phyloP scores from a whole-genome alignment of 2,888 invertebrate species.

The Mythimna ferrago region DNA sequence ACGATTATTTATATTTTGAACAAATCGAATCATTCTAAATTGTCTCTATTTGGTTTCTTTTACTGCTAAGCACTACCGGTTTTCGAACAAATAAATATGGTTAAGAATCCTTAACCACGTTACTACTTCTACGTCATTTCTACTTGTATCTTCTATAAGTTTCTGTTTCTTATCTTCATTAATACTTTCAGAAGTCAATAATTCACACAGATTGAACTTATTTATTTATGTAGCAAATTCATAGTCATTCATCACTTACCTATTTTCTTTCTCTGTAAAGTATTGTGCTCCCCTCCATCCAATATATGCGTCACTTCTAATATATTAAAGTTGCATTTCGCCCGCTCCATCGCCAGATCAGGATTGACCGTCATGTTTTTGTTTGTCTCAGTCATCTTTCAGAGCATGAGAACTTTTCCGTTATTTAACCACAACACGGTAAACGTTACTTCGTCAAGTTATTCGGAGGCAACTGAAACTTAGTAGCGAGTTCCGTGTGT shows the following conservation, averaged over 20 bases:
- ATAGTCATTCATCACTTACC: conserved; percentile 72
- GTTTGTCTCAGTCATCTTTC: conserved; percentile 65
- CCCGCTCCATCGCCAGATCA: conserved; percentile 93
- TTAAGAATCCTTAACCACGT: not conserved
- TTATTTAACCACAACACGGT: not conserved
- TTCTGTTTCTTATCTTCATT: not conserved
- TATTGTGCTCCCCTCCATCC: conserved; percentile 94
- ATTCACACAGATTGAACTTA: not conserved
- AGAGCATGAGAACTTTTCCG: conserved; percentile 5
- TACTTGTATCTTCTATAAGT: not conserved
- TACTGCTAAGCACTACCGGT: not conserved
- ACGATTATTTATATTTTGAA: not conserved
- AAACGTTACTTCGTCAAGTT: conserved; percentile 33
- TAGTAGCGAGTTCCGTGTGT: not conserved
- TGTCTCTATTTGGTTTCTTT: not conserved
- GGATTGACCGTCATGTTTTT: conserved; percentile 86
- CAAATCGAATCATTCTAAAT: not conserved
- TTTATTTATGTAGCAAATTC: not conserved
- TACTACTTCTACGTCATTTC: not conserved
- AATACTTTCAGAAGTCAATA: no score
- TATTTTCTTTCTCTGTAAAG: conserved; percentile 90
- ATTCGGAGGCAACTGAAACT: conserved; percentile 37
- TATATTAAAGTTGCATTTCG: conserved; percentile 93
- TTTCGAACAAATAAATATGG: not conserved
- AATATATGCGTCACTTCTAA: conserved; percentile 94